Conservation (phyloP, 2,797 vertebrate species). For the Galago senegalensis region DNA sequence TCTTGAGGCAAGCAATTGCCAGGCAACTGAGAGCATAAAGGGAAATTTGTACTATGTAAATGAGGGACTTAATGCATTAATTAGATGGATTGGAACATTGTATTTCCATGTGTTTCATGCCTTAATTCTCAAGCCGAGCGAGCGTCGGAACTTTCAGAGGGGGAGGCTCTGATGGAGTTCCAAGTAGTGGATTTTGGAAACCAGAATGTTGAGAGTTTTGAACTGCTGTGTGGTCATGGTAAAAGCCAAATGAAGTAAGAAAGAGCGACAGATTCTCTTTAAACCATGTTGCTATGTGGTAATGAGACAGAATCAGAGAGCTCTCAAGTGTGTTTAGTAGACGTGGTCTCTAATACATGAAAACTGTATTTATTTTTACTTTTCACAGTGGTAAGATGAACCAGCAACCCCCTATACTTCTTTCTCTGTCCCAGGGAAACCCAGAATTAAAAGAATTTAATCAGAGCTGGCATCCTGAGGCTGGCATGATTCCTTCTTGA, state of each 20-base stretch:
- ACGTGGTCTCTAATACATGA: conserved; percentile 58
- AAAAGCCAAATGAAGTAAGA: conserved; percentile 65
- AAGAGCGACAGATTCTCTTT: conserved; percentile 53
- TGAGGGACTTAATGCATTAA: conserved; percentile 86
- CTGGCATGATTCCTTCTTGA: conserved; percentile 73
- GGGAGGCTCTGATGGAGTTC: conserved; percentile 69
- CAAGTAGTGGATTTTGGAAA: conserved; percentile 79
- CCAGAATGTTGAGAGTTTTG: conserved; percentile 47
- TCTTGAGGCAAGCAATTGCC: conserved; percentile 83
- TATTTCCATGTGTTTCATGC: conserved; percentile 85
- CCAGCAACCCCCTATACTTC: conserved; percentile 22
- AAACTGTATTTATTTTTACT: conserved; percentile 74
- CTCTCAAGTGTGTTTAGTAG: conserved; percentile 59
- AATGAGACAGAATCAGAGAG: conserved; percentile 54
- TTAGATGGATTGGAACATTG: conserved; percentile 86
- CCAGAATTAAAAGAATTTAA: conserved; percentile 78
- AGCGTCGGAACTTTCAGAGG: conserved; percentile 64
- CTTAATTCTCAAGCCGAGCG: conserved; percentile 81
- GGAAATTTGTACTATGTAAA: conserved; percentile 86
- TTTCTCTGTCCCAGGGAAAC: conserved; percentile 66
- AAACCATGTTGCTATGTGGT: conserved; percentile 37
- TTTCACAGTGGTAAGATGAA: conserved; percentile 48
- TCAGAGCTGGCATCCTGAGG: conserved; percentile 76
- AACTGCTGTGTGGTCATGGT: conserved; percentile 78
- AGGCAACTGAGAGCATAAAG: conserved; percentile 84